A percentile compares a stretch with the other conserved stretches of the same genome.
Conservation (phyloP, 2,113 vertebrate species). For the Eretmochelys imbricata region DNA sequence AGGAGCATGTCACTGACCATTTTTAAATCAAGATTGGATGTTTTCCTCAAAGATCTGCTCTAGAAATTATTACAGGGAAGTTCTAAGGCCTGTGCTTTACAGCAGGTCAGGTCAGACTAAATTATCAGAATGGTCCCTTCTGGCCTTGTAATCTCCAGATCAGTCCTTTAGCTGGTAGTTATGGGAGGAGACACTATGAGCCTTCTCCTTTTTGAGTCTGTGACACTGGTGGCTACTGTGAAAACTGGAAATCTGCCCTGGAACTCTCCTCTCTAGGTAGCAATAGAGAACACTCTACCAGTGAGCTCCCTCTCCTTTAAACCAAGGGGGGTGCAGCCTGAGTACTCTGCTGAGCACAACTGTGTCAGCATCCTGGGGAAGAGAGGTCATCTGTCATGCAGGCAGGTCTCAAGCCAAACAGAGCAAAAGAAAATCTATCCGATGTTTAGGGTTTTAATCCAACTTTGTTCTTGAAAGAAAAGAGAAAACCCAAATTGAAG, state of each 20-base stretch:
- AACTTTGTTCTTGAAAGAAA: not conserved
- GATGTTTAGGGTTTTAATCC: not conserved
- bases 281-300: not conserved
- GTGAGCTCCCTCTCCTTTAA: not conserved
- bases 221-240: not conserved
- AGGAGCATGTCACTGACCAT: not conserved
- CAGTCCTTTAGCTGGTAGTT: not conserved
- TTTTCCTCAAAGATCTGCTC: not conserved
- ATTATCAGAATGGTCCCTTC: not conserved
- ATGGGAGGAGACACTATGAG: not conserved
- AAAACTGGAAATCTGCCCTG: not conserved
- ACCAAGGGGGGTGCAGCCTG: not conserved
- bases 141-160: not conserved
- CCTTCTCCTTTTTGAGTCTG: not conserved
- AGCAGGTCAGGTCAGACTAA: not conserved
- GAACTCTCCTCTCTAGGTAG: not conserved
- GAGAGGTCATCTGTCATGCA: accelerated
- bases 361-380: not conserved
- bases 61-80: not conserved
- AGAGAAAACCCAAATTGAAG: accelerated
- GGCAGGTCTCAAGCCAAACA: accelerated
- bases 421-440: not conserved
- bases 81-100: not conserved
- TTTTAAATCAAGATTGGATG: not conserved
- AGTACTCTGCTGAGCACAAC: not conserved